A percentile compares a stretch with the other conserved stretches of the same genome.
These are phyloP conservation scores for Steinernema hermaphroditum DNA, from an alignment of 2,888 invertebrate species.

Conservation along the genomic window DNA sequence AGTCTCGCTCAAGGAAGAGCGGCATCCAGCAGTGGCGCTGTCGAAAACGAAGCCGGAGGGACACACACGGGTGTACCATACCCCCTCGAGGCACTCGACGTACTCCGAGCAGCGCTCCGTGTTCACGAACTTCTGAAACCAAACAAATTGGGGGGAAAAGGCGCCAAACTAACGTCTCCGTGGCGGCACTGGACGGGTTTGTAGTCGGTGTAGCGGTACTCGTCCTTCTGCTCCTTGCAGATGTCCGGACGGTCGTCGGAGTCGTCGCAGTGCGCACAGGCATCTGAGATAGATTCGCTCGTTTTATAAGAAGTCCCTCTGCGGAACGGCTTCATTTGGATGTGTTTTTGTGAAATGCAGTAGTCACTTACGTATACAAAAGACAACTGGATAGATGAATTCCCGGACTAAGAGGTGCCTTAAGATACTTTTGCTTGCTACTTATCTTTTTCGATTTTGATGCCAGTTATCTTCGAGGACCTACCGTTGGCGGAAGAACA, in stretches of 20 bases:
- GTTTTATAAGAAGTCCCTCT: background rate
- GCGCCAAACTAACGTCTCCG: no score
- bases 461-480: no score
- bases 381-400: no score
- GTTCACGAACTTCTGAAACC: background rate
- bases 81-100: background rate
- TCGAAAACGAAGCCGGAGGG: background rate
- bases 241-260: background rate
- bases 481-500: background rate
- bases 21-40: background rate
- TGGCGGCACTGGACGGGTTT: constrained; percentile 3
- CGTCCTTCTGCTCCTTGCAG: background rate
- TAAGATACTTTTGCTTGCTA: no score
- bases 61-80: constrained; percentile 1
- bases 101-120: background rate
- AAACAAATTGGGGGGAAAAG: no score
- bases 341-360: no score
- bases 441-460: no score
- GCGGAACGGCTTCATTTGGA: no score
- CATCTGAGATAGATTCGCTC: background rate
- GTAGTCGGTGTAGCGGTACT: background rate
- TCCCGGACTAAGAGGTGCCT: no score
- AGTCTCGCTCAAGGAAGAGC: background rate
- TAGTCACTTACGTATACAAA: no score
- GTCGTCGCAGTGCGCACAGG: background rate